A percentile compares a stretch with the other conserved stretches of the same genome.
Evolutionary conservation across 2,797 vertebrate species (phyloP).

Genomic region (Poecilia gillii): DNA sequence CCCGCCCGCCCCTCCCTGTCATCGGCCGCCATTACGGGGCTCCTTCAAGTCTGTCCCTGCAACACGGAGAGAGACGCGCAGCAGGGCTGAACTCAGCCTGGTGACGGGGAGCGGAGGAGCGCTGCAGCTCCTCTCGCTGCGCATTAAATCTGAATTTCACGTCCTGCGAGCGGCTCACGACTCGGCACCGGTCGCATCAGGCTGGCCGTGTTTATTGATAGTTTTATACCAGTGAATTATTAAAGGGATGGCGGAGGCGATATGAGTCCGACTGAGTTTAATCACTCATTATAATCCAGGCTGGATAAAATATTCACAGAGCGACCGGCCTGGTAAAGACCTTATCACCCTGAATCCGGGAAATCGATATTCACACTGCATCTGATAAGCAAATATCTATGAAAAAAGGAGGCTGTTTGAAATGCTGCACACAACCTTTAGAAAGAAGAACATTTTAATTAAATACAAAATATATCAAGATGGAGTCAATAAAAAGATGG

Average conservation of each 20-base stretch:
- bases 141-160: constrained; percentile 40
- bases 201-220: constrained; percentile 51
- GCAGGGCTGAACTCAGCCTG: constrained; percentile 47
- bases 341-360: constrained; percentile 63
- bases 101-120: constrained; percentile 39
- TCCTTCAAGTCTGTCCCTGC: constrained; percentile 64
- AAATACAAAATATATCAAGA: constrained; percentile 12
- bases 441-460: not conserved
- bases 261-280: constrained; percentile 54
- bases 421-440: constrained; percentile 10
- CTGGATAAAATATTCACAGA: constrained; percentile 65
- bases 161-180: constrained; percentile 25
- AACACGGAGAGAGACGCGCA: constrained; percentile 33
- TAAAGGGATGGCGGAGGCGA: constrained; percentile 47
- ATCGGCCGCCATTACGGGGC: constrained; percentile 69
- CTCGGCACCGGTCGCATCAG: constrained; percentile 24
- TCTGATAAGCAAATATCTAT: constrained; percentile 68
- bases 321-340: constrained; percentile 54
- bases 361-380: constrained; percentile 71
- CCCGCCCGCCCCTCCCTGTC: constrained; percentile 59
- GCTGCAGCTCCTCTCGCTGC: not conserved
- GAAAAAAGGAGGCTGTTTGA: constrained; percentile 17
- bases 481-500: constrained; percentile 6
- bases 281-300: constrained; percentile 70
- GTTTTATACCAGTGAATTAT: constrained; percentile 56